Conservation (phyloP, 2,888 invertebrate genomes). For the Dryocosmus kuriphilus region DNA sequence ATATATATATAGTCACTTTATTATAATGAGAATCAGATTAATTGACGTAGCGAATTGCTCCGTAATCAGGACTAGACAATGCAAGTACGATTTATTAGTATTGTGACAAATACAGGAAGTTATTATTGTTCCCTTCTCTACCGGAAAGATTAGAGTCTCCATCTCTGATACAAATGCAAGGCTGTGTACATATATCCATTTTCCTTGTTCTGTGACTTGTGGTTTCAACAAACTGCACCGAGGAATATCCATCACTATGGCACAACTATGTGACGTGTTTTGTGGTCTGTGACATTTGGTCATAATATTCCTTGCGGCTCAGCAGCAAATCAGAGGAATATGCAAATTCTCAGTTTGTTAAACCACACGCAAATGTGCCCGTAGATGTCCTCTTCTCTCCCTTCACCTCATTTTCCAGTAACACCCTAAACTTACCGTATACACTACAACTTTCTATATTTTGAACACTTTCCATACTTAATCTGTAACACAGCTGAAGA, state of each 20-base stretch:
- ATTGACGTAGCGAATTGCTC: neutral
- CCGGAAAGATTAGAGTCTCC: slow-evolving; percentile 32
- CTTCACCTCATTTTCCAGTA: neutral
- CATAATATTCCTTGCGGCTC: slow-evolving; percentile 53
- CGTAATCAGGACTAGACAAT: neutral
- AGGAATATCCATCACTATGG: slow-evolving; percentile 61
- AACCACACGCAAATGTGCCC: slow-evolving; percentile 39
- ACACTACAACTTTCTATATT: neutral
- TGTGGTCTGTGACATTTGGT: slow-evolving; percentile 56
- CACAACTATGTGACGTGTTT: slow-evolving; percentile 51
- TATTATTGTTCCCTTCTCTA: neutral
- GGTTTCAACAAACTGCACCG: slow-evolving; percentile 63
- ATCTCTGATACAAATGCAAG: slow-evolving; percentile 58
- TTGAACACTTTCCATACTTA: neutral
- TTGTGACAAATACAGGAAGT: slow-evolving; percentile 4
- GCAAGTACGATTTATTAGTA: neutral
- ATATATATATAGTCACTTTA: neutral
- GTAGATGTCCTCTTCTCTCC: neutral
- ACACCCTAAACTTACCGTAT: neutral
- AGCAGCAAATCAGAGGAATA: slow-evolving; percentile 47
- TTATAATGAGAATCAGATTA: neutral
- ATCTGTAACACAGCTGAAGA: neutral
- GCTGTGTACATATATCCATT: slow-evolving; percentile 62
- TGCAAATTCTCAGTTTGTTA: slow-evolving; percentile 46
- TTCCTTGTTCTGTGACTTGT: slow-evolving; percentile 64